Conservation (phyloP, 2,797 vertebrate genomes). For the Balearica regulorum region DNA sequence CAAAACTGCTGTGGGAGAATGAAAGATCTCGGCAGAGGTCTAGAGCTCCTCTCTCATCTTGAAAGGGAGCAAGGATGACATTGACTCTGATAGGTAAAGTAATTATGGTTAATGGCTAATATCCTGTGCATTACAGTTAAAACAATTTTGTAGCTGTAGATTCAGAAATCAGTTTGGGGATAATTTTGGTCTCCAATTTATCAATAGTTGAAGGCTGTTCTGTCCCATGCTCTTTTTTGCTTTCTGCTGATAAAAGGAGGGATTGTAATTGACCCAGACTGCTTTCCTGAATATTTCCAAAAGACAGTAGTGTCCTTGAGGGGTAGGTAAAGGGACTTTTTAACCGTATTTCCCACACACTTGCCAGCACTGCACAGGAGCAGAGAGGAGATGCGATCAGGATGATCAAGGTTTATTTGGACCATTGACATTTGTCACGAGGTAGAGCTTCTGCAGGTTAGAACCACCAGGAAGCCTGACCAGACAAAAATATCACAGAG, state of each 20-base stretch:
- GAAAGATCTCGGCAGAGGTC: background rate
- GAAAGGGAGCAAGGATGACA: background rate
- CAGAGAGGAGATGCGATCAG: background rate
- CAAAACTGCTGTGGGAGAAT: background rate
- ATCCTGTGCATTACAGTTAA: background rate
- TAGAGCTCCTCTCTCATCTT: background rate
- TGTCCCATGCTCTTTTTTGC: background rate
- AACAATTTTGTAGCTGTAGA: background rate
- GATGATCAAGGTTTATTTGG: background rate
- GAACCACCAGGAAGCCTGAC: background rate
- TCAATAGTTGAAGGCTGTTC: background rate
- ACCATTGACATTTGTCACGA: background rate
- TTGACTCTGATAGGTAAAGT: background rate
- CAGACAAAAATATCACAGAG: background rate
- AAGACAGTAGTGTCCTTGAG: background rate
- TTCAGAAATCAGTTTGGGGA: background rate
- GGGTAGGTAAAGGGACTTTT: background rate
- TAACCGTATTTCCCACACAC: background rate
- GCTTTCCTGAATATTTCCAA: background rate
- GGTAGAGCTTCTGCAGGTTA: background rate
- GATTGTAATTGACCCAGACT: background rate
- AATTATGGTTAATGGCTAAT: background rate
- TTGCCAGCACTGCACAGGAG: background rate
- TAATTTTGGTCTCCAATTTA: background rate
- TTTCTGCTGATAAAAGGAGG: background rate